Conservation (phyloP, 2,113 vertebrate species). For the Rhinopithecus roxellana region DNA sequence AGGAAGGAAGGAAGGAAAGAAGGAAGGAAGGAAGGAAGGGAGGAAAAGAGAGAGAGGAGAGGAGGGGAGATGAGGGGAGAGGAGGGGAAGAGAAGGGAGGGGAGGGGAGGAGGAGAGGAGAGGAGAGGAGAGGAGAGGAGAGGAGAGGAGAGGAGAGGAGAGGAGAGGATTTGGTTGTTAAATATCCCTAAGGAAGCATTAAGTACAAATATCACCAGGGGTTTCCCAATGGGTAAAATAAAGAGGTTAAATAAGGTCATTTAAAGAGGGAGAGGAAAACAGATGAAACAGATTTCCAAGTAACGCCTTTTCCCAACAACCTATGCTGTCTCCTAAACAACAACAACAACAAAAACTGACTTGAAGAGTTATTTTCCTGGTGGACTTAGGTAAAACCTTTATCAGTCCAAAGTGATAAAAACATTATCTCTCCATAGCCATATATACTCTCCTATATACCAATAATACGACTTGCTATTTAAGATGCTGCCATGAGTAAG, state of each 20-base stretch:
- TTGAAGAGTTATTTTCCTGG: neutral
- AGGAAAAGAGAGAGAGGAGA: too few species aligned
- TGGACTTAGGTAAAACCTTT: neutral
- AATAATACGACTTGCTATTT: neutral
- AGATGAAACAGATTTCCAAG: slow-evolving; percentile 30
- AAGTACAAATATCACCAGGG: slow-evolving; percentile 12
- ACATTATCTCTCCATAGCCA: neutral
- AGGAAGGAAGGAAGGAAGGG: too few species aligned
- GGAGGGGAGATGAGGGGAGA: too few species aligned
- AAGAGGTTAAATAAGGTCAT: slow-evolving; percentile 61
- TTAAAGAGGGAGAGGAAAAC: neutral
- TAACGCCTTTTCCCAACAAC: neutral
- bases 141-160: too few species aligned
- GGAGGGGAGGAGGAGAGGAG: accelerated
- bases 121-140: too few species aligned
- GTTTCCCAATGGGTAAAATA: slow-evolving; percentile 45
- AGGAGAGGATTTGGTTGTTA: neutral
- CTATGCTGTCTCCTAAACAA: slow-evolving; percentile 25
- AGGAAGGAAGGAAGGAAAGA: too few species aligned
- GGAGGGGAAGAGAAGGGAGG: too few species aligned
- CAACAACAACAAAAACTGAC: neutral
- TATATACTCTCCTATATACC: neutral
- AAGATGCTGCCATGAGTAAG: neutral
- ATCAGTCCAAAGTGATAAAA: neutral
- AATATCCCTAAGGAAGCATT: slow-evolving; percentile 19